Evolutionary conservation across 2,113 vertebrate species (phyloP).

Genomic region (Hemiprocne comata): DNA sequence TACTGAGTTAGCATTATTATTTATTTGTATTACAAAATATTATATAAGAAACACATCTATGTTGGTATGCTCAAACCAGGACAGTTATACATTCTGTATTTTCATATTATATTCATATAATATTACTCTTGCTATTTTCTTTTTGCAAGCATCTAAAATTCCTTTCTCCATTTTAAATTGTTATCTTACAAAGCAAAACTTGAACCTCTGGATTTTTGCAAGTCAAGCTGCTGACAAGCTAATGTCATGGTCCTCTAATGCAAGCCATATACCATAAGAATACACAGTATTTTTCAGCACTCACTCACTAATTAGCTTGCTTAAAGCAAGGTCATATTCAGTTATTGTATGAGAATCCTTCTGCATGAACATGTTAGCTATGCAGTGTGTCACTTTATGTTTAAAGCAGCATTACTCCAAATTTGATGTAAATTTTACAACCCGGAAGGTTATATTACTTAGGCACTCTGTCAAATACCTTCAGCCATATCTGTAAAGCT

Average conservation of each 20-base stretch:
- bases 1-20: neutral
- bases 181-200: neutral
- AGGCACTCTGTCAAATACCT: neutral
- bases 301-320: slow-evolving; percentile 6
- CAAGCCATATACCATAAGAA: neutral
- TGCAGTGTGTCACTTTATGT: neutral
- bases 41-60: neutral
- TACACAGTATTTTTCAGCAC: slow-evolving; percentile 5
- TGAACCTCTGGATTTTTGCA: neutral
- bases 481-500: slow-evolving; percentile 17
- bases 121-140: neutral
- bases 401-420: slow-evolving; percentile 23
- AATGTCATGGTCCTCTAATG: neutral
- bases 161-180: neutral
- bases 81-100: neutral
- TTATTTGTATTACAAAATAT: neutral
- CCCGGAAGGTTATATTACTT: slow-evolving; percentile 24
- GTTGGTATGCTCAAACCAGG: too few relatives aligned
- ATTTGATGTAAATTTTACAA: slow-evolving; percentile 32
- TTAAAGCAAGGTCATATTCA: slow-evolving; percentile 55
- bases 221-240: neutral
- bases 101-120: neutral
- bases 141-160: neutral
- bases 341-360: neutral
- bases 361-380: neutral